Percentiles rank a stretch among this genome's conserved stretches.
Conservation (phyloP, 2,888 invertebrate genomes). For the Eretmocerus hayati region DNA sequence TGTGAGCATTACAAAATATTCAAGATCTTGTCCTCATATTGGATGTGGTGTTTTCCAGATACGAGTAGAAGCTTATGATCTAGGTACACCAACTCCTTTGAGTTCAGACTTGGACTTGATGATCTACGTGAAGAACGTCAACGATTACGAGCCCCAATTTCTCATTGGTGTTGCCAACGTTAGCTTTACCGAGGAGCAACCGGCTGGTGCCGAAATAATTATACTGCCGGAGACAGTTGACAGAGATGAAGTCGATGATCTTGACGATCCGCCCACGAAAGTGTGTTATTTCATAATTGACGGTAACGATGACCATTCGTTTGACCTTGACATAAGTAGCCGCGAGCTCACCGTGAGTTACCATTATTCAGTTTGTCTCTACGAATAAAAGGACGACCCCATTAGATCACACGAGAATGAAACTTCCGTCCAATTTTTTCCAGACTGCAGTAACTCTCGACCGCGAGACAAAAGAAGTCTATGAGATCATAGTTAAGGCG, state of each 20-base stretch:
- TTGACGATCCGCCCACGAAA: constrained; percentile 70
- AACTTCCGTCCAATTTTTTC: constrained; percentile 22
- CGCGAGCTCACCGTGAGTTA: constrained; percentile 61
- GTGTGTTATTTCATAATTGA: constrained; percentile 92
- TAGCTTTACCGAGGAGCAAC: constrained; percentile 61
- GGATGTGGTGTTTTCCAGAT: constrained; percentile 53
- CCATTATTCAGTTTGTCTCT: too few relatives aligned
- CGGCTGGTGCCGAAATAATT: constrained; percentile 59
- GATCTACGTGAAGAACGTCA: constrained; percentile 80
- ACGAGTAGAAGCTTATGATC: constrained; percentile 82
- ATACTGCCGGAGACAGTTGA: constrained; percentile 77
- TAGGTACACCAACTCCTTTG: constrained; percentile 78
- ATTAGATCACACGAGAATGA: too few relatives aligned
- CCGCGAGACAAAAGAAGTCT: constrained; percentile 62
- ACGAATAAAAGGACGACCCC: too few relatives aligned
- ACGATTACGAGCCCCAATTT: constrained; percentile 85
- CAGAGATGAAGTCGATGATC: constrained; percentile 75
- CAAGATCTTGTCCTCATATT: too few relatives aligned
- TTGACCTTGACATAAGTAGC: constrained; percentile 63
- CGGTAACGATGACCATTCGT: constrained; percentile 69
- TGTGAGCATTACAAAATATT: too few relatives aligned
- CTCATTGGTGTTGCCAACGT: constrained; percentile 62
- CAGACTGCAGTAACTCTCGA: constrained; percentile 61
- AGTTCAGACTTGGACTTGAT: constrained; percentile 82
- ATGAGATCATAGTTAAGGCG: constrained; percentile 69